A percentile compares a stretch with the other conserved stretches of the same genome.
Evolutionary conservation across 1,140 invertebrate species (phyloP).

Genomic region (Zaprionus tsacasi): DNA sequence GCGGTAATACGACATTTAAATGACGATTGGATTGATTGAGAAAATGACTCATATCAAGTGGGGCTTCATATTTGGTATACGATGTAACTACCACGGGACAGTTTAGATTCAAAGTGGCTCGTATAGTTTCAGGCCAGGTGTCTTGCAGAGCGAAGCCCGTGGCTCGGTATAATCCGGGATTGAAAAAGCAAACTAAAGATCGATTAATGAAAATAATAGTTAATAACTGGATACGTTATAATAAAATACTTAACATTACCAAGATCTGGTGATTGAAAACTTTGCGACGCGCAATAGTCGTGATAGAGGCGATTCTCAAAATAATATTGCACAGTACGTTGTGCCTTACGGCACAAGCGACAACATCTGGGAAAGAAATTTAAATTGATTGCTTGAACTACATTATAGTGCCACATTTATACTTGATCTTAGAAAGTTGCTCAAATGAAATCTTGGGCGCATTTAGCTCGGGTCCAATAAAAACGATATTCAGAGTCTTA

Average conservation of each 20-base stretch:
- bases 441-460: conserved; percentile 85
- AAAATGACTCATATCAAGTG: conserved; percentile 86
- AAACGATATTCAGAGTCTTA: conserved; percentile 86
- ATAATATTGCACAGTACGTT: conserved; percentile 65
- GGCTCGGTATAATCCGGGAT: conserved; percentile 88
- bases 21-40: conserved; percentile 80
- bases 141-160: conserved; percentile 87
- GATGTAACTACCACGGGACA: conserved; percentile 87
- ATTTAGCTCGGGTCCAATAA: conserved; percentile 88
- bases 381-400: not conserved
- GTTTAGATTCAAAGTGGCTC: conserved; percentile 84
- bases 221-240: not conserved
- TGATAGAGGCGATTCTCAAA: conserved; percentile 86
- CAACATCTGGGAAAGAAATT: conserved; percentile 61
- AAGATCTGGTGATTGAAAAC: conserved; percentile 86
- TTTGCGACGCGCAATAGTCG: conserved; percentile 84
- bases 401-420: not conserved
- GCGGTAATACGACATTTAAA: conserved; percentile 85
- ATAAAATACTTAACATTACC: conserved; percentile 77
- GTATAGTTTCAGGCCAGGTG: conserved; percentile 88
- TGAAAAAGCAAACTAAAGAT: conserved; percentile 88
- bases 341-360: conserved; percentile 53
- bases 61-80: conserved; percentile 88
- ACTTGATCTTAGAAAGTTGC: conserved; percentile 75
- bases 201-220: not conserved